These are phyloP conservation scores for Stercorarius parasiticus DNA, from an alignment of 2,113 vertebrate species.

Conservation along the genomic window DNA sequence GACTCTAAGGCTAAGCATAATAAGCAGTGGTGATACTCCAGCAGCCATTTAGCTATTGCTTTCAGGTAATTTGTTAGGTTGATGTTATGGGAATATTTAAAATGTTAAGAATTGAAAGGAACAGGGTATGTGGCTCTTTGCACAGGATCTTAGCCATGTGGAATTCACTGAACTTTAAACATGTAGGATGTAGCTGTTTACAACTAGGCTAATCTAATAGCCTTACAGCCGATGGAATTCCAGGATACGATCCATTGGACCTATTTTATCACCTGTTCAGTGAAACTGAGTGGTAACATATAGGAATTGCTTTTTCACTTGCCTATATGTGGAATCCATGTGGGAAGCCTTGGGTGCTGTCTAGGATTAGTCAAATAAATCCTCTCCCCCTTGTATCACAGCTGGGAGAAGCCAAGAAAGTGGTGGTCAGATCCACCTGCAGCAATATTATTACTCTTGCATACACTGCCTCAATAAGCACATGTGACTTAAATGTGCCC, in stretches of 20 bases:
- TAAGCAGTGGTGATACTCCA: neutral
- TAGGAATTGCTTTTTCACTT: neutral
- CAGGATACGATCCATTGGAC: neutral
- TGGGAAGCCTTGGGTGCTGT: neutral
- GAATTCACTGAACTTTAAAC: neutral
- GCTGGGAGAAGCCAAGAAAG: neutral
- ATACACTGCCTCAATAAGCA: neutral
- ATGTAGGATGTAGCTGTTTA: neutral
- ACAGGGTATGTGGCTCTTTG: neutral
- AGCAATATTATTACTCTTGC: neutral
- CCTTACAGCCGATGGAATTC: fast-evolving
- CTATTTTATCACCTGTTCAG: neutral
- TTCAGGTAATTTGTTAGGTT: neutral
- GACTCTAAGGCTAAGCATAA: neutral
- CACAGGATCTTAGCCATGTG: neutral
- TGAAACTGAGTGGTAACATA: neutral
- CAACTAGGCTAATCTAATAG: neutral
- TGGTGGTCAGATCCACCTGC: no score
- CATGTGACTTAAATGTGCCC: no score
- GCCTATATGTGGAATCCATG: fast-evolving
- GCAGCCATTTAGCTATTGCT: fast-evolving
- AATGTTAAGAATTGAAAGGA: neutral
- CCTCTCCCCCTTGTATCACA: neutral
- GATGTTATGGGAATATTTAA: neutral
- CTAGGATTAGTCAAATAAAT: neutral